Evolutionary conservation across 2,113 vertebrate species (phyloP).

Genomic region (Tragulus kanchil): DNA sequence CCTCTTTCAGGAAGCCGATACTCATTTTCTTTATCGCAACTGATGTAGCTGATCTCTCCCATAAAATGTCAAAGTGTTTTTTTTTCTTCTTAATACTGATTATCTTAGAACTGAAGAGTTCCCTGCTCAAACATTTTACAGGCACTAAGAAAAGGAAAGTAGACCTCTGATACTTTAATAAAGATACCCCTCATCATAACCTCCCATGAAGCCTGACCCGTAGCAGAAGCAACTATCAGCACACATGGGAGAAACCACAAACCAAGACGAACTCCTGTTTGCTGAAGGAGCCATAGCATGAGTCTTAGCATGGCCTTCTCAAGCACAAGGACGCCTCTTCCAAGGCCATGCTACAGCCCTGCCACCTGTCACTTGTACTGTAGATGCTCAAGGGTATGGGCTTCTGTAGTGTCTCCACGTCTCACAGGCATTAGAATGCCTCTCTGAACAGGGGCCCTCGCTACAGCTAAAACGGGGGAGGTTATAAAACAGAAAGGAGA

Average conservation of each 20-base stretch:
- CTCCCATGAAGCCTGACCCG: neutral
- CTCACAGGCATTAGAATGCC: neutral
- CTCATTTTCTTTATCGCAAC: neutral
- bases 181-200: neutral
- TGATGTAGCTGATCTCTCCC: neutral
- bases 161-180: neutral
- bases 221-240: neutral
- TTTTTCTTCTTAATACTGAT: neutral
- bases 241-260: neutral
- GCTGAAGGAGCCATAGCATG: neutral
- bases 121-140: slow-evolving; percentile 47
- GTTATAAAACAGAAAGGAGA: neutral
- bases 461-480: neutral
- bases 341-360: neutral
- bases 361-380: neutral
- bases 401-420: neutral
- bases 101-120: slow-evolving; percentile 30
- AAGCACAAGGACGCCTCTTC: neutral
- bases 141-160: neutral
- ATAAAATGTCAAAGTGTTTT: slow-evolving; percentile 13
- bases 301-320: neutral
- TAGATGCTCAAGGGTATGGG: neutral
- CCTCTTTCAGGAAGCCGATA: slow-evolving; percentile 53
- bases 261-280: neutral
- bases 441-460: neutral